Conservation (phyloP, 2,888 invertebrate genomes). For the Sussaba pulchella region DNA sequence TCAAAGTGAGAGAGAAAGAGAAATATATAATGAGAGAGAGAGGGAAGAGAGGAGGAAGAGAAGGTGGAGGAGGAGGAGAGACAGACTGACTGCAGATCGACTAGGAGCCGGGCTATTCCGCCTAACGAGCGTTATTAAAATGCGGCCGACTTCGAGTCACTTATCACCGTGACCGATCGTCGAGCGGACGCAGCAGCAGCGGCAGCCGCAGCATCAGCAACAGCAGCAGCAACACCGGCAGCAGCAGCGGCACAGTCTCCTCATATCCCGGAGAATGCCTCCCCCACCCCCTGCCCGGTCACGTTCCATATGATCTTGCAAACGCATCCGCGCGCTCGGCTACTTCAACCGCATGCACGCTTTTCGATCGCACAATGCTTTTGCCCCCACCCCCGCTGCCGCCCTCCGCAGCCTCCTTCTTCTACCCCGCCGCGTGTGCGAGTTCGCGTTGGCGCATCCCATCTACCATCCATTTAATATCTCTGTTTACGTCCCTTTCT, state of each 20-base stretch:
- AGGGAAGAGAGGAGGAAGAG: constrained; percentile 13
- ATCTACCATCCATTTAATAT: neutral
- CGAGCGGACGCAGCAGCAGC: constrained; percentile 72
- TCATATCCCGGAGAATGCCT: constrained; percentile 57
- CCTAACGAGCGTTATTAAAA: constrained; percentile 77
- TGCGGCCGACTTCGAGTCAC: constrained; percentile 76
- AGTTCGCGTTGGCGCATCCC: no score
- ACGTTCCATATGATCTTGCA: constrained; percentile 46
- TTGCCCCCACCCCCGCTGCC: no score
- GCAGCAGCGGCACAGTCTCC: constrained; percentile 39
- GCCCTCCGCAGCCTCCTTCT: neutral
- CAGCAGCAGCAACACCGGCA: constrained; percentile 69
- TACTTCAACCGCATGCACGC: neutral
- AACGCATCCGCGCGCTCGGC: constrained; percentile 36
- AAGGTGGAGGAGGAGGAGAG: constrained; percentile 53
- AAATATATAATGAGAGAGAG: no score
- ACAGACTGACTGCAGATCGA: constrained; percentile 63
- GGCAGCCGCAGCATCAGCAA: constrained; percentile 61
- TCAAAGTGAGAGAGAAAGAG: no score
- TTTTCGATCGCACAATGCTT: constrained; percentile 25
- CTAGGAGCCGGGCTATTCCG: constrained; percentile 72
- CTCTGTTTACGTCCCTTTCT: constrained; percentile 29
- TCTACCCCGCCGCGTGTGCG: neutral
- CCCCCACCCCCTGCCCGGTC: constrained; percentile 53
- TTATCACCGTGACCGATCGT: constrained; percentile 73